Percentiles rank a stretch among this genome's conserved stretches.
phyloP scores from a whole-genome alignment of 2,113 vertebrate species.

The Halichoerus grypus region DNA sequence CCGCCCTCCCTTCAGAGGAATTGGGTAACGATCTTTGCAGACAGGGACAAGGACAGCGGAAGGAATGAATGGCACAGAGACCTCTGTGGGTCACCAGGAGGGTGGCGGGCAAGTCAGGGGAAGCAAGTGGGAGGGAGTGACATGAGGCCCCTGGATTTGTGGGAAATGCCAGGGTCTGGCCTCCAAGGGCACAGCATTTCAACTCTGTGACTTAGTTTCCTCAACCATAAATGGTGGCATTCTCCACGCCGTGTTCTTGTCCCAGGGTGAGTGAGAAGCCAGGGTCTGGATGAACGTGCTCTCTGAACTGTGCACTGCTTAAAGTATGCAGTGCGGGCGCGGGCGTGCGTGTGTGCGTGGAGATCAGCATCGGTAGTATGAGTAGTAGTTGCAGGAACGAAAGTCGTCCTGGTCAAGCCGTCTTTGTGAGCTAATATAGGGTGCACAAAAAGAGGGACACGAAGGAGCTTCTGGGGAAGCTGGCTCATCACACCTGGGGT shows the following conservation, averaged over 20 bases:
- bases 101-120: neutral
- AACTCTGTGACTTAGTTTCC: neutral
- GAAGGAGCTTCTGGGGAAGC: neutral
- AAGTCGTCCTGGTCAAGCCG: neutral
- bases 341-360: fast-evolving
- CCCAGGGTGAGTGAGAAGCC: neutral
- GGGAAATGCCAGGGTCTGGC: neutral
- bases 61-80: neutral
- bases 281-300: neutral
- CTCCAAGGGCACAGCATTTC: neutral
- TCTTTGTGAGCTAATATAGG: neutral
- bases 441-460: neutral
- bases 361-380: fast-evolving
- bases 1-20: neutral
- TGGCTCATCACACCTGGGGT: no score
- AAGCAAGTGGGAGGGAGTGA: neutral
- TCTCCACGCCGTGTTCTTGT: neutral
- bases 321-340: fast-evolving
- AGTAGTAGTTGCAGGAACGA: no score
- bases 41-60: neutral
- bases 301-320: neutral
- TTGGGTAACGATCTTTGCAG: neutral
- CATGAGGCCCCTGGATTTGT: neutral
- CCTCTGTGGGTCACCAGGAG: neutral
- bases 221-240: neutral